These are phyloP conservation scores for Melinopterus prodromus DNA, from an alignment of 2,888 invertebrate species.

Conservation along the genomic window DNA sequence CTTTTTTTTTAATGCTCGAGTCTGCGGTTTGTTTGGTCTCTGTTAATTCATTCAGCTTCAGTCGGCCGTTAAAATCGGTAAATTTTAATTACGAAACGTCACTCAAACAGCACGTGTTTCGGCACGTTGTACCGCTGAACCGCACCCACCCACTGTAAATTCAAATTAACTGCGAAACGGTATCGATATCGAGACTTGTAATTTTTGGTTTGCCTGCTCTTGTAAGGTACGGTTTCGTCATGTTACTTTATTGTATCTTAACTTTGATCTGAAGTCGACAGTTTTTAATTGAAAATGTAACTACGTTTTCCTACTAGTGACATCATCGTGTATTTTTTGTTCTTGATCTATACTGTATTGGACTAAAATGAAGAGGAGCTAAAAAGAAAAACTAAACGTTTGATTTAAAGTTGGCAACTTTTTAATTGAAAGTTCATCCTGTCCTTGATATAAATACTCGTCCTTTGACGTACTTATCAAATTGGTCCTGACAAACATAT, in stretches of 20 bases:
- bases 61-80: neutral
- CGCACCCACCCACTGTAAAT: neutral
- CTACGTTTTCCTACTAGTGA: too few relatives aligned
- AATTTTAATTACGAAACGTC: slow-evolving; percentile 14
- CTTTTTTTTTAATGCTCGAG: neutral
- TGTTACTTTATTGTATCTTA: neutral
- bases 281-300: too few relatives aligned
- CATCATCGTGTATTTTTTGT: too few relatives aligned
- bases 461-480: too few relatives aligned
- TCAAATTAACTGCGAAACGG: neutral
- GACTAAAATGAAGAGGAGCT: too few relatives aligned
- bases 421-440: too few relatives aligned
- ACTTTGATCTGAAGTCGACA: neutral
- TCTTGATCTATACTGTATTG: too few relatives aligned
- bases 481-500: too few relatives aligned
- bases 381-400: too few relatives aligned
- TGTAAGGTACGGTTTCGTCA: neutral
- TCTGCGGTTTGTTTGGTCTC: neutral
- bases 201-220: neutral
- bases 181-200: neutral
- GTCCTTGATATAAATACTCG: too few relatives aligned
- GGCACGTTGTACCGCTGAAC: neutral
- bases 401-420: too few relatives aligned
- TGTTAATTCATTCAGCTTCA: neutral
- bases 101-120: slow-evolving; percentile 13